Base-by-base conservation (phyloP, 2,113 vertebrate genomes). In the Hemichromis elongatus region DNA sequence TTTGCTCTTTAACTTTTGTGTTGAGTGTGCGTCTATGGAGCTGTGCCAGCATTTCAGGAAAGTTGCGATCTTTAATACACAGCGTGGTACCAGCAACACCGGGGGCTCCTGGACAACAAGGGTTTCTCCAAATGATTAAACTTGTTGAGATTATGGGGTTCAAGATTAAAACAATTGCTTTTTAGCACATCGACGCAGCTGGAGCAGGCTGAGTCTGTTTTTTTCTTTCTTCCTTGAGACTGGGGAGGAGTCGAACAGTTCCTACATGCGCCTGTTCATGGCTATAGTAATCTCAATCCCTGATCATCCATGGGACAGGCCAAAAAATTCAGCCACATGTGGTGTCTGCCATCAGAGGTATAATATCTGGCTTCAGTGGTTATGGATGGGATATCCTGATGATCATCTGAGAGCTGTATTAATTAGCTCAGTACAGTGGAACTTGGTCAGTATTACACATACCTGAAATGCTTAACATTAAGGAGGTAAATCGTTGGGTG, bases 401-500 rank as follows among this genome's bases (percentile, higher is more conserved):
- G 18, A 75, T 75, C 59, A 80, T 54, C 61, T 53, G 61, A 56
- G 45, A 68, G 81, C 80, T 89, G 80, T 61, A 40, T 81, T 82
- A 68, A 84, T 77, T 19, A 86, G 54, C 57, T 85, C 50, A 77
- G 78, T 63, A 63, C 61, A 88, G 80, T 84, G 84, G 86, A 88
- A 83, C 66, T 70, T 88, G 84, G 77, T 84, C 87, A 77, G 93
- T 94, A 91, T 94, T 94, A 86, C 53, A 91, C 24, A 66, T 84
- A 30, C 55, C 80, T 55, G 26, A 86, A 85, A 81, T 70, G 80
- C 45, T 81, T 40, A 24, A 56, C 66, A 79, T 37, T 40, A 83
- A 54, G 78, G 52, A 50, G 79, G 40, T 19, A 82, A 40, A 75
- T 63, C 35, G 81, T 63, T 80, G 70, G 54, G 50, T 84, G 77